Conservation (phyloP, 2,797 vertebrate genomes). For the Melanotaenia pygmaea region DNA sequence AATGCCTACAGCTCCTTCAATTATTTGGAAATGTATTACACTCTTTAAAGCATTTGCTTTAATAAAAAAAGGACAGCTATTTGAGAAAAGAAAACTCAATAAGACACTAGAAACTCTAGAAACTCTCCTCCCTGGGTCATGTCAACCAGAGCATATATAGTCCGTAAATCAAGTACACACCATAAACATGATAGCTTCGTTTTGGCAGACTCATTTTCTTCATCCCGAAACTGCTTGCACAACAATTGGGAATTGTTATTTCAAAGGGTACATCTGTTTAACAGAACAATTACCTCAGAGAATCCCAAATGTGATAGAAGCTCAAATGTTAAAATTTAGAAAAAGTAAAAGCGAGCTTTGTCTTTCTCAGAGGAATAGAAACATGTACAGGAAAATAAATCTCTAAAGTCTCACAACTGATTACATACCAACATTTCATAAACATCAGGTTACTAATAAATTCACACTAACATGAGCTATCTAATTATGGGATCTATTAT, state of each 20-base stretch:
- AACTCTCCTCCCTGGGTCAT: neutral
- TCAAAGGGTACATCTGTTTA: neutral
- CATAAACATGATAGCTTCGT: neutral
- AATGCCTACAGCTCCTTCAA: neutral
- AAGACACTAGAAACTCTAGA: neutral
- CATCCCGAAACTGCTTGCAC: neutral
- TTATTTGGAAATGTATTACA: neutral
- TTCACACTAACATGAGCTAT: neutral
- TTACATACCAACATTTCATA: neutral
- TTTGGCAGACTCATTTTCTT: neutral
- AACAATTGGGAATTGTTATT: neutral
- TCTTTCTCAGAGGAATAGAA: neutral
- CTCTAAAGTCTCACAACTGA: neutral
- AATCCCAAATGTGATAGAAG: neutral
- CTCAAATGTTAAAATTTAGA: neutral
- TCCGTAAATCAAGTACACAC: neutral
- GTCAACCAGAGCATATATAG: neutral
- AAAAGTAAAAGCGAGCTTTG: neutral
- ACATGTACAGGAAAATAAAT: neutral
- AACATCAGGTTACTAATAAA: neutral
- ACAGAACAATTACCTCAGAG: neutral
- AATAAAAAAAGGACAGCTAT: neutral
- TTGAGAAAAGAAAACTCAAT: no score
- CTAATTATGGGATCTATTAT: neutral
- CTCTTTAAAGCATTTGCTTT: neutral